A percentile compares a stretch with the other conserved stretches of the same genome.
phyloP scores from a whole-genome alignment of 1,140 invertebrate genomes.

The Cylas formicarius region DNA sequence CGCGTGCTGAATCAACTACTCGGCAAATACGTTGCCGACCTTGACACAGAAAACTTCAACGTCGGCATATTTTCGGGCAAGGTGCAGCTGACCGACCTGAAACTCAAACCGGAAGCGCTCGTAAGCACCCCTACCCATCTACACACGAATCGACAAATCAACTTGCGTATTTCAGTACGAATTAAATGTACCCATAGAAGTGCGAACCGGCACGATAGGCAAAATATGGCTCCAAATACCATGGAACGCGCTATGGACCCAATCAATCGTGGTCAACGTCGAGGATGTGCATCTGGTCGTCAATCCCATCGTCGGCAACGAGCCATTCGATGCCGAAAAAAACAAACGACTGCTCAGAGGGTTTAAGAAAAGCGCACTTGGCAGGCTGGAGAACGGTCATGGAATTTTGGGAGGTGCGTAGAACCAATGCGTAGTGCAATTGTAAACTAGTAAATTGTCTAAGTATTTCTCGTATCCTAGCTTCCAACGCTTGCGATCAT shows the following conservation, averaged over 20 bases:
- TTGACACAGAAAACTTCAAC: conserved; percentile 75
- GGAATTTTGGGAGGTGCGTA: conserved; percentile 28
- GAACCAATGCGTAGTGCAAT: too few relatives aligned
- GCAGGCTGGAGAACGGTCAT: conserved; percentile 47
- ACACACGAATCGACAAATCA: neutral
- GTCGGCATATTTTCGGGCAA: conserved; percentile 75
- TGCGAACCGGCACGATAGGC: conserved; percentile 70
- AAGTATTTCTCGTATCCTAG: too few relatives aligned
- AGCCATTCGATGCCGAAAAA: conserved; percentile 64
- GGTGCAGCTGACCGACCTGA: conserved; percentile 67
- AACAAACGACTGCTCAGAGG: conserved; percentile 66
- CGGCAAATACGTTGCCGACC: conserved; percentile 73
- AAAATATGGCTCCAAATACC: conserved; percentile 70
- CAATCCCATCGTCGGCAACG: conserved; percentile 60
- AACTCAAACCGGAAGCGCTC: conserved; percentile 72
- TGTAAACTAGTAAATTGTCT: too few relatives aligned
- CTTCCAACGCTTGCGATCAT: too few relatives aligned
- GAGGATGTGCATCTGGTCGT: conserved; percentile 72
- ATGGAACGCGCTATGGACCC: conserved; percentile 65
- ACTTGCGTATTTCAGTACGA: conserved; percentile 57
- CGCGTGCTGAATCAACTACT: conserved; percentile 69
- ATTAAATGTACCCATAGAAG: conserved; percentile 71
- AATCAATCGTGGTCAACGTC: conserved; percentile 60
- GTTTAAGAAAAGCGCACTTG: conserved; percentile 57
- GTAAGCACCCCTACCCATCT: conserved; percentile 46